Base-by-base conservation (phyloP, 2,113 vertebrate species). In the Meriones unguiculatus region DNA sequence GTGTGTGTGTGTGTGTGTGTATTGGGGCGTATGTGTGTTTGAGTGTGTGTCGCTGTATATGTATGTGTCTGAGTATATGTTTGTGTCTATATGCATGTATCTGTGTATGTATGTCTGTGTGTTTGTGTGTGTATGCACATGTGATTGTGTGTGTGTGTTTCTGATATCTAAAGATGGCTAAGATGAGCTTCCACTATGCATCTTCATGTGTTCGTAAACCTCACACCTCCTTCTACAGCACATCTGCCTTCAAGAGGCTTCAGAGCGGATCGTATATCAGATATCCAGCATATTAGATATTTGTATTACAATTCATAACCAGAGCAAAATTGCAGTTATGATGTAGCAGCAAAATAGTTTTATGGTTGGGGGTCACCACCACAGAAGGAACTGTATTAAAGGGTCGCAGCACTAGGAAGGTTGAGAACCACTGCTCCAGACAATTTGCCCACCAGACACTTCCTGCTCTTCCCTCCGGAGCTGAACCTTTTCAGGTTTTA, bases 11-110 rank as follows among this genome's bases (percentile, higher is more conserved):
- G 14, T 50, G 41, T 50, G 11, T 75, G 9, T 75, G 10, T 41
- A 18, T 46, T 2, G 52, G 46, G 46, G 5, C 5, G 75, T 77
- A 10, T 80, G 50, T 18, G 1, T 54, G 12, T 35, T 4, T 80
- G 50, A n/a, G 0, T 38, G 2, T 38, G 0, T 62, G 22, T 62
- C 12, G n/a, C 5, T 35, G 1, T 54, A 9, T 65, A 7, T 65
- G 12, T 41, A 22, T 41, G 20, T 38, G 3, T 50, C 13, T 28
- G 22, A 50, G 32, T 7, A 1, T 17, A 9, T 41, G 1, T 30
- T 12, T 30, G 1, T 86, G 38, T 65, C 9, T 41, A 1, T 28
- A 3, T 62, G 14, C 64, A 3, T 64, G 2, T 38, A 2, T 32
- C 11, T 11, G 1, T 50, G 22, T 22, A 2, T 17, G 32, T 82